Base-by-base conservation (phyloP, 2,113 vertebrate genomes). In the Coryphaenoides rupestris region DNA sequence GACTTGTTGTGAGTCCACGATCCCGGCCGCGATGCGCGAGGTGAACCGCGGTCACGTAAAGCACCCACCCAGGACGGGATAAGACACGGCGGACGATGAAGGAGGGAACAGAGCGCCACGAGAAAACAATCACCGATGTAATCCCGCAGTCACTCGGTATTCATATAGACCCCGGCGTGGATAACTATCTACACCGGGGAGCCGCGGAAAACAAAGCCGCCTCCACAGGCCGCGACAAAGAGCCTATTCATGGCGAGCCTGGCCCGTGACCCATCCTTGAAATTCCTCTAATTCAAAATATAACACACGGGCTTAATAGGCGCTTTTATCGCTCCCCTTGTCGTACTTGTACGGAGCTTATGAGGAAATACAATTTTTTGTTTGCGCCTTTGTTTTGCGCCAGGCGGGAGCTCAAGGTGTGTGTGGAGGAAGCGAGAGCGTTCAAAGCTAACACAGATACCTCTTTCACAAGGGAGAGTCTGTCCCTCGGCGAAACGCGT, bases 221-320 rank as follows among this genome's bases (percentile, higher is more conserved):
- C 81, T 58, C 69, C 47, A 76, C 72, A 72, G 33, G 68, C 56
- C 56, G 55, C 45, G n/a, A 89, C 83, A 87, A 84, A 83, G 70
- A 52, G 53, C 75, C 64, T 62, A 73, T 80, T 85, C 75, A 85
- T 76, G 64, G 49, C 63, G n/a, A 55, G 17, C 58, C 47, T 79
- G 47, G 47, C 57, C 65, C 22, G 61, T 75, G 58, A 69, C 64
- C 70, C 63, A 71, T 71, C 76, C 81, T 68, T 52, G 60, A 81
- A 82, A 82, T 60, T 69, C 59, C 62, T 85, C 75, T 69, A 83
- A 83, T 84, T 81, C 75, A 57, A 72, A 75, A 73, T 69, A 73
- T 62, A 84, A 74, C 72, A 74, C 72, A 70, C 63, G 33, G 33
- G 60, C 54, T 66, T 70, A 40, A 81, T 79, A 40, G 61, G 76